These are phyloP conservation scores for Diplazon laetatorius DNA, from an alignment of 2,888 invertebrate genomes.

Conservation along the genomic window DNA sequence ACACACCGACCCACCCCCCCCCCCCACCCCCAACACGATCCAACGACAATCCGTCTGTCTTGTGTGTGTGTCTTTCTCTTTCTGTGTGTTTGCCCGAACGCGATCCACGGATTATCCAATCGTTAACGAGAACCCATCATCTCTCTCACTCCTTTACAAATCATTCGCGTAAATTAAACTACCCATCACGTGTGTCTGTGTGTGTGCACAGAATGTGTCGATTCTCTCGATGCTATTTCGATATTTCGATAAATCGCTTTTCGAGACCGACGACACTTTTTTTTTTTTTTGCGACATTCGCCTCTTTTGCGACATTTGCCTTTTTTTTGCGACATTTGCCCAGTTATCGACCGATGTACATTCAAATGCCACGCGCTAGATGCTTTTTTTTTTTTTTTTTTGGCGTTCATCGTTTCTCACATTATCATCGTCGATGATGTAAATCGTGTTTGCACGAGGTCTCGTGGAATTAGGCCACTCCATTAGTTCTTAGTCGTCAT, in stretches of 20 bases:
- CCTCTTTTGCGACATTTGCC: constrained; percentile 54
- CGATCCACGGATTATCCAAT: constrained; percentile 49
- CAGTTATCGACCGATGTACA: constrained; percentile 1
- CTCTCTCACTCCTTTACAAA: not conserved
- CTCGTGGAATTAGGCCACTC: not conserved
- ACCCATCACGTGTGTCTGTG: constrained; percentile 46
- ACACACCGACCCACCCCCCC: no score
- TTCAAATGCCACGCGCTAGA: not conserved
- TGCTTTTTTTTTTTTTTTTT: constrained; percentile 3
- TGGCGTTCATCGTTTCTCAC: not conserved
- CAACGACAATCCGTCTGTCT: constrained; percentile 49
- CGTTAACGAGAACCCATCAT: constrained; percentile 6
- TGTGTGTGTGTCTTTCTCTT: constrained; percentile 53
- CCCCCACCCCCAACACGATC: not conserved
- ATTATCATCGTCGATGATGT: not conserved
- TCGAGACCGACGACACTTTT: constrained; percentile 62
- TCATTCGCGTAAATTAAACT: constrained; percentile 44
- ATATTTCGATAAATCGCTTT: constrained; percentile 51
- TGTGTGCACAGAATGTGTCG: constrained; percentile 54
- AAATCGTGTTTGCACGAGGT: not conserved
- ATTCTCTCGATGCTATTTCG: constrained; percentile 47
- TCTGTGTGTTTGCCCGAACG: constrained; percentile 61
- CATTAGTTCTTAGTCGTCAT: not conserved
- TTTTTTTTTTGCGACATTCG: constrained; percentile 50
- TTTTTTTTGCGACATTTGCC: constrained; percentile 49